Evolutionary conservation across 2,113 vertebrate species (phyloP).

Genomic region (Archilochus colubris): DNA sequence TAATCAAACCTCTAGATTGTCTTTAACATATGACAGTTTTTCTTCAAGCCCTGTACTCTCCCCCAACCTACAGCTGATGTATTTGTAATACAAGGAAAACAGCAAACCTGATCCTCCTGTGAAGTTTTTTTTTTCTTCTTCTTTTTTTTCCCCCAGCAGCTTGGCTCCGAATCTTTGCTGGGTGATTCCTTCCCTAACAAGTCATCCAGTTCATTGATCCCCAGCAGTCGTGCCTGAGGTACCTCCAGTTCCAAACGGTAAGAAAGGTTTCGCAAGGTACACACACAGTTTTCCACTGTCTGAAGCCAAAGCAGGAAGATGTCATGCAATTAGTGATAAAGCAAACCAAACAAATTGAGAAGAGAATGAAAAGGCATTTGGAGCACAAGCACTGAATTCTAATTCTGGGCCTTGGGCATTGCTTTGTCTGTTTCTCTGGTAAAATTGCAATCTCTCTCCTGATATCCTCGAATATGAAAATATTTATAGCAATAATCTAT

Average conservation of each 20-base stretch:
- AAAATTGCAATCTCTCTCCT: not conserved
- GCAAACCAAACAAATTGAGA: not conserved
- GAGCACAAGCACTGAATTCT: not conserved
- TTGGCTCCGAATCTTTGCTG: slow-evolving; percentile 90
- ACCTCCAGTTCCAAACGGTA: slow-evolving; percentile 96
- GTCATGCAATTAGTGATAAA: not conserved
- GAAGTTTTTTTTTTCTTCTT: slow-evolving; percentile 93
- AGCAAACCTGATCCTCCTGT: slow-evolving; percentile 89
- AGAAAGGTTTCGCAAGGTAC: slow-evolving; percentile 94
- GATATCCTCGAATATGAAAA: not conserved
- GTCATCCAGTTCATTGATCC: slow-evolving; percentile 89
- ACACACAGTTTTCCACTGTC: slow-evolving; percentile 99
- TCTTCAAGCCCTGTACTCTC: not conserved
- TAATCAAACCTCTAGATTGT: not conserved
- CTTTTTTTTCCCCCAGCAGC: slow-evolving; percentile 97
- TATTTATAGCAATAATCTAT: not conserved
- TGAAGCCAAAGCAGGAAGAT: slow-evolving; percentile 65
- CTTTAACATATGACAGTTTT: not conserved
- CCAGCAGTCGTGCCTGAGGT: slow-evolving; percentile 85
- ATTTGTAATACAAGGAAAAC: not conserved
- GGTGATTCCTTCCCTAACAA: slow-evolving; percentile 89
- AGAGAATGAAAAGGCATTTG: not conserved
- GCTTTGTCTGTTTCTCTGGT: not conserved
- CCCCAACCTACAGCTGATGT: not conserved
- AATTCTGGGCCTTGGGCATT: not conserved